Conservation (phyloP, 2,888 invertebrate species). For the Plagodis pulveraria region DNA sequence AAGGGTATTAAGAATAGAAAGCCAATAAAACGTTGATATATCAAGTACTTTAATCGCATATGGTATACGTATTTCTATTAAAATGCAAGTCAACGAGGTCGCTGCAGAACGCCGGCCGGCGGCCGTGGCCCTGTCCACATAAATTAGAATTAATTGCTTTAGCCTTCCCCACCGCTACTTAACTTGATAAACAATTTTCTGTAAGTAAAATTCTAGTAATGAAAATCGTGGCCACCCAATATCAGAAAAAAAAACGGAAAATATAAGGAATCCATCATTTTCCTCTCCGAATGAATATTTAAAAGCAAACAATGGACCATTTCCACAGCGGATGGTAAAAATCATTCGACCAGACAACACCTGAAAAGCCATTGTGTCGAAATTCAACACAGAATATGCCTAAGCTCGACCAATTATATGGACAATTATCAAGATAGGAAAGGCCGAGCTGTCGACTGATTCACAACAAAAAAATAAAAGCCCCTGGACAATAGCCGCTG, state of each 20-base stretch:
- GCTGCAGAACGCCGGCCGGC: neutral
- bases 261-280: neutral
- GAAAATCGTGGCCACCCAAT: too few relatives aligned
- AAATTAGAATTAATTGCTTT: constrained; percentile 14
- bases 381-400: constrained; percentile 64
- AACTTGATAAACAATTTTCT: constrained; percentile 14
- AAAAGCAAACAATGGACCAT: constrained; percentile 13
- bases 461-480: constrained; percentile 66
- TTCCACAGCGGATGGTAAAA: constrained; percentile 21
- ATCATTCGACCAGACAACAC: constrained; percentile 31
- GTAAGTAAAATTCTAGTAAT: neutral
- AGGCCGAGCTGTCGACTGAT: constrained; percentile 58
- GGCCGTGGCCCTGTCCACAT: constrained; percentile 8
- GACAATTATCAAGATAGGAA: constrained; percentile 76
- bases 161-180: constrained; percentile 2
- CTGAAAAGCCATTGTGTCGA: constrained; percentile 45
- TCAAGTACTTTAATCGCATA: too few relatives aligned
- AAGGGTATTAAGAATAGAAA: too few relatives aligned
- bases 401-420: constrained; percentile 77
- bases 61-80: too few relatives aligned
- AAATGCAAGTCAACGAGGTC: neutral
- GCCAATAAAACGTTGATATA: too few relatives aligned
- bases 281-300: constrained; percentile 4
- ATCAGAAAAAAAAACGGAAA: too few relatives aligned
- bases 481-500: constrained; percentile 46